Conservation (phyloP, 2,888 invertebrate genomes). For the Dolomedes plantarius region DNA sequence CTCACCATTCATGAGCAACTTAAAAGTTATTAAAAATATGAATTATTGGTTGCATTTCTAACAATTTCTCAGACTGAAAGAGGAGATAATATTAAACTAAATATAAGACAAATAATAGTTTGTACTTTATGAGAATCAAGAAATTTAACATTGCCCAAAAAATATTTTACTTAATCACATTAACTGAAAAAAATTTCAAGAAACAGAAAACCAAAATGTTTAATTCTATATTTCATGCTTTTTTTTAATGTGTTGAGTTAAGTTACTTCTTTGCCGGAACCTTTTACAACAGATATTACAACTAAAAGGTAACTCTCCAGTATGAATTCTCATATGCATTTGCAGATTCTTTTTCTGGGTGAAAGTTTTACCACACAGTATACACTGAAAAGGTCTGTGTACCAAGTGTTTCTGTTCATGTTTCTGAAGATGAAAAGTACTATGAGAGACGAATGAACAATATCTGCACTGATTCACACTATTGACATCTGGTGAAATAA, state of each 20-base stretch:
- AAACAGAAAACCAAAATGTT: too few relatives aligned
- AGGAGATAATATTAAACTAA: too few relatives aligned
- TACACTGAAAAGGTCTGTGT: conserved; percentile 30
- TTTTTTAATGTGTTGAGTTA: conserved; percentile 18
- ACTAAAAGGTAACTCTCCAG: conserved; percentile 42
- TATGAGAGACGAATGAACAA: not conserved
- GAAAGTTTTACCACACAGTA: conserved; percentile 37
- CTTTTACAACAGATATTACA: conserved; percentile 27
- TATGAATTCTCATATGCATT: conserved; percentile 46
- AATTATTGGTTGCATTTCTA: too few relatives aligned
- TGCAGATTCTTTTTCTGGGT: conserved; percentile 55
- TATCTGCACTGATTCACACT: not conserved
- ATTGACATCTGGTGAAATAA: not conserved
- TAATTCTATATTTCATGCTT: too few relatives aligned
- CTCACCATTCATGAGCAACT: too few relatives aligned
- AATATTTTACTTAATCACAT: too few relatives aligned
- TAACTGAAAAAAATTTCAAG: too few relatives aligned
- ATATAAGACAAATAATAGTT: too few relatives aligned
- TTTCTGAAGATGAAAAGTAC: not conserved
- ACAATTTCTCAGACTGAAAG: too few relatives aligned
- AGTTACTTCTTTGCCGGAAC: conserved; percentile 39
- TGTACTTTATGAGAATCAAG: too few relatives aligned
- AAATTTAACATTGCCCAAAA: too few relatives aligned
- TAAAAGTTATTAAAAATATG: too few relatives aligned
- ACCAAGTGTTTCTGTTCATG: not conserved